Evolutionary conservation across 2,797 vertebrate genomes (phyloP).

Genomic region (Coluber constrictor): DNA sequence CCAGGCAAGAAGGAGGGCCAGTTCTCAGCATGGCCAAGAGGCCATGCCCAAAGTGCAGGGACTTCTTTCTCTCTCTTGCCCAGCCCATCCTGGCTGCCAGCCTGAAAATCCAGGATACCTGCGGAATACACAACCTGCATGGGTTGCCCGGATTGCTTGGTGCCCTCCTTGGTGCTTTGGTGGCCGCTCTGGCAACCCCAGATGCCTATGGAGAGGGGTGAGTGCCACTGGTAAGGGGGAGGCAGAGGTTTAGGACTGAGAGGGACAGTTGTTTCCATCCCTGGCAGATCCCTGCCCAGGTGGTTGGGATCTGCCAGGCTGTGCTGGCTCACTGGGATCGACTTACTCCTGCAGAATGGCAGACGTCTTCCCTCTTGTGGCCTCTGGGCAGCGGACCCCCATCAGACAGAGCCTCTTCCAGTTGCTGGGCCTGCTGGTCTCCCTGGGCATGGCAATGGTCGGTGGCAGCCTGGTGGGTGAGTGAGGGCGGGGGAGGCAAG

Average conservation of each 20-base stretch:
- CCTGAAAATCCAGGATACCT: slow-evolving; percentile 85
- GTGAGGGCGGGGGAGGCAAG: slow-evolving; percentile 19
- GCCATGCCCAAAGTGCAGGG: neutral
- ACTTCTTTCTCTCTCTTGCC: neutral
- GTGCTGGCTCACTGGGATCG: neutral
- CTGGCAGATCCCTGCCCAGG: neutral
- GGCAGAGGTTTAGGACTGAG: neutral
- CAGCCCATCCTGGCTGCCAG: slow-evolving; percentile 80
- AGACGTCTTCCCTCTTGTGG: slow-evolving; percentile 76
- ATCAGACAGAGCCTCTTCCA: slow-evolving; percentile 73
- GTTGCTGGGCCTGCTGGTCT: slow-evolving; percentile 76
- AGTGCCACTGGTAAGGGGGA: slow-evolving; percentile 33
- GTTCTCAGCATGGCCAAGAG: neutral
- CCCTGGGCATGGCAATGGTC: slow-evolving; percentile 75
- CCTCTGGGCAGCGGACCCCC: accelerated
- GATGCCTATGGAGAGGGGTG: slow-evolving; percentile 81
- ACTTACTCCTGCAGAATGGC: slow-evolving; percentile 64
- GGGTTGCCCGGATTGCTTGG: slow-evolving; percentile 88
- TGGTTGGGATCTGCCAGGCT: neutral
- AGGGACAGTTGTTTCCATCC: neutral
- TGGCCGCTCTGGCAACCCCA: slow-evolving; percentile 70
- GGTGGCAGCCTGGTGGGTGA: slow-evolving; percentile 83
- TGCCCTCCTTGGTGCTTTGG: slow-evolving; percentile 78
- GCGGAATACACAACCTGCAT: slow-evolving; percentile 85
- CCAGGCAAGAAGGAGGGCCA: neutral